Evolutionary conservation across 2,888 invertebrate species (phyloP).

Genomic region (Ptychoptera albimana): DNA sequence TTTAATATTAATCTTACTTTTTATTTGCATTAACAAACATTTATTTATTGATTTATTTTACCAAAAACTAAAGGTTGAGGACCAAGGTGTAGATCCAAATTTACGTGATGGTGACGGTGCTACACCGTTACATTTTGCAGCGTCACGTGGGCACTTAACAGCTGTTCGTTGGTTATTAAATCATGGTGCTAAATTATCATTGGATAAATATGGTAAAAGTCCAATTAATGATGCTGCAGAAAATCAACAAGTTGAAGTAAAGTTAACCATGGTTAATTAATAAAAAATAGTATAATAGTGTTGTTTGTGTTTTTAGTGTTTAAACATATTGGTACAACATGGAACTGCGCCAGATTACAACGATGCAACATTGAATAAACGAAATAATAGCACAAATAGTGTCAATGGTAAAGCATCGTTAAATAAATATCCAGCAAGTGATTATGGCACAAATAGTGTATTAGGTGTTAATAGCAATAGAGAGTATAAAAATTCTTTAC

Average conservation of each 20-base stretch:
- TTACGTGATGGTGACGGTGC: constrained; percentile 77
- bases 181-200: constrained; percentile 62
- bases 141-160: constrained; percentile 64
- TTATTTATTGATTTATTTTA: too few relatives aligned
- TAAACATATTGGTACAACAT: constrained; percentile 66
- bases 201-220: constrained; percentile 78
- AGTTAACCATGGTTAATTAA: too few relatives aligned
- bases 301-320: constrained; percentile 50
- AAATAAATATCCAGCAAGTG: constrained; percentile 3
- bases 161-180: constrained; percentile 71
- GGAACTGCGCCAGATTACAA: constrained; percentile 53
- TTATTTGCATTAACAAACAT: too few relatives aligned
- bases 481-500: neutral
- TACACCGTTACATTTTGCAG: constrained; percentile 78
- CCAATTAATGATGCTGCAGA: constrained; percentile 86
- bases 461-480: neutral
- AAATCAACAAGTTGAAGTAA: constrained; percentile 75
- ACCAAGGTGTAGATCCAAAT: constrained; percentile 72
- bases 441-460: constrained; percentile 7
- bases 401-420: constrained; percentile 2
- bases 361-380: constrained; percentile 22
- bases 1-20: too few relatives aligned
- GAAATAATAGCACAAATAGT: constrained; percentile 18
- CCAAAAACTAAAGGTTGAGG: constrained; percentile 46
- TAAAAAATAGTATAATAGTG: too few relatives aligned